These are phyloP conservation scores for Lydus trimaculatus DNA, from an alignment of 2,888 invertebrate genomes.

Conservation along the genomic window DNA sequence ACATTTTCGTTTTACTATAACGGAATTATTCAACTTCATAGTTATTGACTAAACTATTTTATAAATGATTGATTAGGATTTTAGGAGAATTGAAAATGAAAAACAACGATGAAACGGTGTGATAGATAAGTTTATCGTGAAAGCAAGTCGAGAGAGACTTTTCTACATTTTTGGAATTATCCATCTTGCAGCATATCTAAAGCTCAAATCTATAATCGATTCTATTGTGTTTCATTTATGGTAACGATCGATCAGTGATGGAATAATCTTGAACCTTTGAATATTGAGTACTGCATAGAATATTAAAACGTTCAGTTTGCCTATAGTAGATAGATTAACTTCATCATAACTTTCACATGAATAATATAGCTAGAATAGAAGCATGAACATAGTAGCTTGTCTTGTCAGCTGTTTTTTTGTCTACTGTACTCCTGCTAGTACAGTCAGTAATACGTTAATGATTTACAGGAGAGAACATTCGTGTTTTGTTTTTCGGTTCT, in stretches of 20 bases:
- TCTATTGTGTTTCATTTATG: constrained; percentile 2
- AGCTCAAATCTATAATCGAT: not conserved
- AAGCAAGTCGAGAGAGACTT: not conserved
- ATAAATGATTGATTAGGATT: no score
- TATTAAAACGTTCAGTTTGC: constrained; percentile 1
- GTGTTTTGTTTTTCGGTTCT: not conserved
- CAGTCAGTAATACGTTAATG: not conserved
- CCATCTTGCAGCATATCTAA: not conserved
- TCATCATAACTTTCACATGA: not conserved
- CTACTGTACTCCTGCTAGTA: not conserved
- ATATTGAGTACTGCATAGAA: not conserved
- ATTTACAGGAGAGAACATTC: not conserved
- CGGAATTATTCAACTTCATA: not conserved
- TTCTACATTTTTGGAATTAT: not conserved
- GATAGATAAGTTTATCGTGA: no score
- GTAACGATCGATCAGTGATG: not conserved
- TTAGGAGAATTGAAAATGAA: not conserved
- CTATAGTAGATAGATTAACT: not conserved
- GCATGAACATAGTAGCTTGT: not conserved
- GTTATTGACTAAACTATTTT: not conserved
- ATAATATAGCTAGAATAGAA: constrained; percentile 2
- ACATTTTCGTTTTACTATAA: constrained; percentile 1
- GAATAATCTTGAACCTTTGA: constrained; percentile 1
- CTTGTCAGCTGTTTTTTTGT: not conserved
- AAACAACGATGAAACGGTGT: no score